These are phyloP conservation scores for Varanus komodoensis DNA, from an alignment of 2,113 vertebrate species.

Conservation along the genomic window DNA sequence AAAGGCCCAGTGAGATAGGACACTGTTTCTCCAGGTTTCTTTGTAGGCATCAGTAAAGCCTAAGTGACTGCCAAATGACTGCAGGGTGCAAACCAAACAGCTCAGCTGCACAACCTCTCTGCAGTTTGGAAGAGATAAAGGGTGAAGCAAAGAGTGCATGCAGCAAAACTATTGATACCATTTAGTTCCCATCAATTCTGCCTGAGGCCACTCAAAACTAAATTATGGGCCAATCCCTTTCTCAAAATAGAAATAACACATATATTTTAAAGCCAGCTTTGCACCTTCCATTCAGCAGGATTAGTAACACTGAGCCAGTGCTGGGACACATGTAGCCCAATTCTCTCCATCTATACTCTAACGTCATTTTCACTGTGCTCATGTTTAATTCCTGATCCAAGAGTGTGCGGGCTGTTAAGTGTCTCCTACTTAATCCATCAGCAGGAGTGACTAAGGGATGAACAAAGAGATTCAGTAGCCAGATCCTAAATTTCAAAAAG, in stretches of 20 bases:
- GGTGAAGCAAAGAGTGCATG: background rate
- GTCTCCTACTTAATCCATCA: background rate
- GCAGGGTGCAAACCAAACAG: background rate
- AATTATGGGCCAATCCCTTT: background rate
- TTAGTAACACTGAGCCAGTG: background rate
- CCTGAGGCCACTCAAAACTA: background rate
- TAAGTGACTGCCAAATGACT: fast-evolving
- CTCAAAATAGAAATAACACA: background rate
- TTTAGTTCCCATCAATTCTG: background rate
- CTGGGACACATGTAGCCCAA: background rate
- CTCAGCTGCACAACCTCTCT: background rate
- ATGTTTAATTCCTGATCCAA: background rate
- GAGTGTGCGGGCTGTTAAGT: background rate
- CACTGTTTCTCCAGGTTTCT: background rate
- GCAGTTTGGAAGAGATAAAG: background rate
- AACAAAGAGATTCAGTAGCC: background rate
- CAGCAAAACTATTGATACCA: background rate
- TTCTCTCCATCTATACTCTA: background rate
- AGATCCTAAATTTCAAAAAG: background rate
- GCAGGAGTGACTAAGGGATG: background rate
- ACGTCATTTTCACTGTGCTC: background rate
- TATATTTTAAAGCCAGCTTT: background rate
- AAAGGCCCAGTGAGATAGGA: background rate
- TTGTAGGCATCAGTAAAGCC: fast-evolving
- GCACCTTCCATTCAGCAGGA: background rate